Evolutionary conservation across 2,888 invertebrate species (phyloP), one percentile per base, ranked within the genome.

Genomic region (Bruchidius siliquastri): DNA sequence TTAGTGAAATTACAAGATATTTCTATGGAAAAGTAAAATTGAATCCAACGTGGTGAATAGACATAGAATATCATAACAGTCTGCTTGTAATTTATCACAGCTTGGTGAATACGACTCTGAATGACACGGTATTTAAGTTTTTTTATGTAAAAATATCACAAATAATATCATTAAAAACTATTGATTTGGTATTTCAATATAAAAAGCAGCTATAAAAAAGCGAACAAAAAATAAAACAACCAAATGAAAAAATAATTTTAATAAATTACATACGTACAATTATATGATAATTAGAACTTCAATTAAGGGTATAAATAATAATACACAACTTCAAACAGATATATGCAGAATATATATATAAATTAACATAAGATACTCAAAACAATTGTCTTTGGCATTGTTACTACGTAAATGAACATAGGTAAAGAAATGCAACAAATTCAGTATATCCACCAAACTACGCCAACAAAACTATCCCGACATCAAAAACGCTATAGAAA

Each of bases 311-410:
- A 72, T 74, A 30, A 74, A 73, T 80, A 80, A 79, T 80, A 79
- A 76, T 77, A 77, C 76, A 78, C 75, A 77, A 79, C 77, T 74
- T 74, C 74, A 68, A 76, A 76, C 74, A 77, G 73, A 72, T 76
- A 76, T 74, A 78, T 72, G 74, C 71, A 76, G 78, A 72, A 78
- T 76, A 77, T 76, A 77, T 77, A 79, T 75, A 79, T 74, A 76
- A 76, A 75, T 76, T 72, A 73, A 72, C 74, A 74, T 74, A 71
- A 77, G 71, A 74, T 72, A 73, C 75, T 74, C 72, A 74, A 75
- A 75, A 72, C 73, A 75, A 73, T 30, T 72, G 70, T 78, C 81
- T 81, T 81, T 80, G 81, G 81, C 78, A 78, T 78, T 77, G 76
- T 77, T 78, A 77, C 76, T 77, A 78, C 76, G 77, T 76, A 74